Evolutionary conservation across 2,113 vertebrate genomes (phyloP).

Genomic region (Microcebus murinus): DNA sequence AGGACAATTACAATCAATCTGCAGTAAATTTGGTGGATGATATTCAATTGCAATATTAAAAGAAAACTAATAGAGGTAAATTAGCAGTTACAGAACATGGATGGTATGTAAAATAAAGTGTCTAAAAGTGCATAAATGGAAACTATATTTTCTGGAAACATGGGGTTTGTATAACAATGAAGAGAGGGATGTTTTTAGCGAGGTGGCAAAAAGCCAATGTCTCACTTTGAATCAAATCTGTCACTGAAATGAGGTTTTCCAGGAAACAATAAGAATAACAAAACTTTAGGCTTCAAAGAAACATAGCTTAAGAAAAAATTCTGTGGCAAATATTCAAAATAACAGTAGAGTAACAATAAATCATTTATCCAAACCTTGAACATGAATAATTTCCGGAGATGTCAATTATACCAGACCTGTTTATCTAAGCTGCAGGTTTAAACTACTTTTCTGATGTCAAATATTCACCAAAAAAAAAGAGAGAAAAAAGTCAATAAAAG

Average conservation of each 20-base stretch:
- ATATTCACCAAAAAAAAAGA: neutral
- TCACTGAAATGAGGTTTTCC: conserved; percentile 62
- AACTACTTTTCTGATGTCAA: conserved; percentile 46
- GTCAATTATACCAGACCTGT: conserved; percentile 44
- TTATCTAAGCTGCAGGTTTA: neutral
- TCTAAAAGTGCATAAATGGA: conserved; percentile 37
- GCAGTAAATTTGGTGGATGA: neutral
- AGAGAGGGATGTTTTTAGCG: neutral
- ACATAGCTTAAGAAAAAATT: conserved; percentile 39
- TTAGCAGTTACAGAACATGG: neutral
- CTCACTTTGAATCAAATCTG: conserved; percentile 63
- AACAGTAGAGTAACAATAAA: conserved; percentile 50
- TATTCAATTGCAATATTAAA: conserved; percentile 21
- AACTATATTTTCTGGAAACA: conserved; percentile 58
- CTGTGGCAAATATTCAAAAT: conserved; percentile 54
- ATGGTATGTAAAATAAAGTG: neutral
- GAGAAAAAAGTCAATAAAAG: conserved; percentile 50
- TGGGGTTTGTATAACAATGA: conserved; percentile 7
- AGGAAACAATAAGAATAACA: conserved; percentile 66
- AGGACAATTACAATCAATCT: conserved; percentile 41
- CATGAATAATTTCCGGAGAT: conserved; percentile 1
- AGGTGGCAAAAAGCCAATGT: conserved; percentile 56
- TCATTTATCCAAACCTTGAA: conserved; percentile 35
- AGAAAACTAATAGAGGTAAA: conserved; percentile 48
- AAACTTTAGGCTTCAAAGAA: conserved; percentile 63